phyloP scores from a whole-genome alignment of 37 sponge, comb jelly and placozoan species.

The Spongilla lacustris region DNA sequence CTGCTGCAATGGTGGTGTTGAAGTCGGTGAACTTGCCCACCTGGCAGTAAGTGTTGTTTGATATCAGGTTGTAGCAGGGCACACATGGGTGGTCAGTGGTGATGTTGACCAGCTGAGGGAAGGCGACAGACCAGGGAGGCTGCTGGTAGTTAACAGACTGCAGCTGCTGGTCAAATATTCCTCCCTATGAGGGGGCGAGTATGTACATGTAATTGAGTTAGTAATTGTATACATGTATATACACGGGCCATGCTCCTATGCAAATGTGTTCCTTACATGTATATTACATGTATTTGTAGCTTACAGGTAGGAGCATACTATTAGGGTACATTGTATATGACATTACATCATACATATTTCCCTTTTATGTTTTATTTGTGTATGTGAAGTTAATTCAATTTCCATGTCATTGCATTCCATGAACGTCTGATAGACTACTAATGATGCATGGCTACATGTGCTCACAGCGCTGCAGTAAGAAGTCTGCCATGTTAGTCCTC shows the following conservation, averaged over 20 bases:
- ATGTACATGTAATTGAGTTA: not conserved
- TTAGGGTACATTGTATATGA: not conserved
- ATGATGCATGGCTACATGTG: not conserved
- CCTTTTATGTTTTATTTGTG: too few relatives aligned
- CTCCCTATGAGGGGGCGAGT: constrained; percentile 16
- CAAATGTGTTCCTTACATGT: too few relatives aligned
- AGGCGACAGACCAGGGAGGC: constrained; percentile 55
- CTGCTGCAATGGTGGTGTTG: not conserved
- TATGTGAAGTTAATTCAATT: too few relatives aligned
- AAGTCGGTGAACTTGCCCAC: constrained; percentile 22
- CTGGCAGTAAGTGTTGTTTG: constrained; percentile 40
- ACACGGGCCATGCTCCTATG: not conserved
- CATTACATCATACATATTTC: too few relatives aligned
- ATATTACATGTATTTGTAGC: not conserved
- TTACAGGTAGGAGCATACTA: not conserved
- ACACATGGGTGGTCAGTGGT: constrained; percentile 52
- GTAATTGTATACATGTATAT: not conserved
- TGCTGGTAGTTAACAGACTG: constrained; percentile 49
- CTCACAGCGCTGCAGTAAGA: constrained; percentile 25
- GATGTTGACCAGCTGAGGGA: constrained; percentile 49
- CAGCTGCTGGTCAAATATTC: constrained; percentile 33
- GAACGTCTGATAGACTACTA: too few relatives aligned
- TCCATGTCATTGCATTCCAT: too few relatives aligned
- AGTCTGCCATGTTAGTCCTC: constrained; percentile 50
- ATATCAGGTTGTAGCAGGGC: constrained; percentile 33